A percentile compares a stretch with the other conserved stretches of the same genome.
Evolutionary conservation across 2,113 vertebrate species (phyloP).

Genomic region (Passer domesticus): DNA sequence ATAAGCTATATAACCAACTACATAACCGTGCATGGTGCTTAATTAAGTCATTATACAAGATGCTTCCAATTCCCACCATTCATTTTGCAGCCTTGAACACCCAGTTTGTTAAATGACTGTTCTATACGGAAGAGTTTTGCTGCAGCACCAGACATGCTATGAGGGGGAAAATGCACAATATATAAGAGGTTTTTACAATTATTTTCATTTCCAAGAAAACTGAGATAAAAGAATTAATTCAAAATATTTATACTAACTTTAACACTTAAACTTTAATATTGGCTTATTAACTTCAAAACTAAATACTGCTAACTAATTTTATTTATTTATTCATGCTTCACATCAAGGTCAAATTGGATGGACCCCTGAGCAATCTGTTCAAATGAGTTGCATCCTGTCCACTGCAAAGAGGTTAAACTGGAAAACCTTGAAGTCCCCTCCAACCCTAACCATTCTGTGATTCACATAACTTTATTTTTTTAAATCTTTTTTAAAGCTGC

Average conservation of each 20-base stretch:
- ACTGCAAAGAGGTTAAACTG: neutral
- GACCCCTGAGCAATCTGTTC: neutral
- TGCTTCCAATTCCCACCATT: neutral
- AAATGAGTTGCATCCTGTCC: neutral
- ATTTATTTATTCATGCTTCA: conserved; percentile 22
- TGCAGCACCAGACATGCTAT: neutral
- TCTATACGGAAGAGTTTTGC: neutral
- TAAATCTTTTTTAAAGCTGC: neutral
- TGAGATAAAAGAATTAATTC: neutral
- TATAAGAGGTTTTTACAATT: neutral
- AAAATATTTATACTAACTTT: neutral
- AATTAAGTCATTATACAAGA: conserved; percentile 8
- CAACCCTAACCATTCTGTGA: neutral
- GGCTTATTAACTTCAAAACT: neutral
- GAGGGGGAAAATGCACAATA: neutral
- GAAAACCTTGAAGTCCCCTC: neutral
- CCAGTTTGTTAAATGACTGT: neutral
- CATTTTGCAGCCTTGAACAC: neutral
- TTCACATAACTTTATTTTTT: neutral
- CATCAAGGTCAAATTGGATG: neutral
- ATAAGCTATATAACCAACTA: neutral
- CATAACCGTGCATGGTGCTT: conserved; percentile 16
- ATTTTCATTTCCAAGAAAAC: neutral
- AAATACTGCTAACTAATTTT: neutral
- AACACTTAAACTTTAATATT: neutral